A percentile compares a stretch with the other conserved stretches of the same genome.
Evolutionary conservation across 2,113 vertebrate genomes (phyloP).

Genomic region (Amphiprion ocellaris): DNA sequence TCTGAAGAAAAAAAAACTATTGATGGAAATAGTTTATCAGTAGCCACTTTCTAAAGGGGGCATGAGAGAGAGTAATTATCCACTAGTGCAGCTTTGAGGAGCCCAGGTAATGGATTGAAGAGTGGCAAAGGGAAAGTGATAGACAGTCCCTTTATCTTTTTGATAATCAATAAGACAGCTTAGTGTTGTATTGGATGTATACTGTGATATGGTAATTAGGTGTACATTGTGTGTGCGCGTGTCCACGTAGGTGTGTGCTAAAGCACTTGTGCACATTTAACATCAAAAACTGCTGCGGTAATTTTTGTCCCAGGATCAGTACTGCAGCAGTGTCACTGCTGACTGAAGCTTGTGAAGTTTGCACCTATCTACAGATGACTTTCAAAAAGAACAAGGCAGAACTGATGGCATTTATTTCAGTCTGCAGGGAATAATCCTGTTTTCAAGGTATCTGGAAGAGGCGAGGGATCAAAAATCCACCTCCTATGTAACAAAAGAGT

Average conservation of each 20-base stretch:
- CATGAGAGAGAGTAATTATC: slow-evolving; percentile 61
- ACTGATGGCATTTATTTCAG: slow-evolving; percentile 52
- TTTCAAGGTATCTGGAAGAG: slow-evolving; percentile 64
- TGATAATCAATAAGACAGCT: slow-evolving; percentile 58
- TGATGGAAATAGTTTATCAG: slow-evolving; percentile 52
- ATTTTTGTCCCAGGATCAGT: slow-evolving; percentile 31
- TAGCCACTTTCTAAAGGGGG: slow-evolving; percentile 44
- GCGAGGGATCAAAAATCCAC: slow-evolving; percentile 60
- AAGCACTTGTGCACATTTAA: slow-evolving; percentile 20
- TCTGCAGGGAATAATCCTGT: slow-evolving; percentile 57
- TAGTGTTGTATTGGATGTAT: slow-evolving; percentile 50
- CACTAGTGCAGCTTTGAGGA: slow-evolving; percentile 58
- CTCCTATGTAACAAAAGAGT: slow-evolving; percentile 41
- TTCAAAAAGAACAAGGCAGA: slow-evolving; percentile 61
- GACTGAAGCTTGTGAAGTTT: slow-evolving; percentile 57
- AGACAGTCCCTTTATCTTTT: slow-evolving; percentile 58
- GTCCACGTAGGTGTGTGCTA: slow-evolving; percentile 8
- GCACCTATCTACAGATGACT: slow-evolving; percentile 47
- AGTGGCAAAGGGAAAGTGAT: slow-evolving; percentile 42
- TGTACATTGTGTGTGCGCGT: slow-evolving; percentile 10
- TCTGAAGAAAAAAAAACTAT: slow-evolving; percentile 48
- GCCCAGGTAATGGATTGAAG: slow-evolving; percentile 67
- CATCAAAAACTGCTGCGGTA: slow-evolving; percentile 29
- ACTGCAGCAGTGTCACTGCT: slow-evolving; percentile 14
- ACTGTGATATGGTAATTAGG: slow-evolving; percentile 64